Conservation (phyloP, 1,140 invertebrate genomes). For the Melanaphis sacchari region DNA sequence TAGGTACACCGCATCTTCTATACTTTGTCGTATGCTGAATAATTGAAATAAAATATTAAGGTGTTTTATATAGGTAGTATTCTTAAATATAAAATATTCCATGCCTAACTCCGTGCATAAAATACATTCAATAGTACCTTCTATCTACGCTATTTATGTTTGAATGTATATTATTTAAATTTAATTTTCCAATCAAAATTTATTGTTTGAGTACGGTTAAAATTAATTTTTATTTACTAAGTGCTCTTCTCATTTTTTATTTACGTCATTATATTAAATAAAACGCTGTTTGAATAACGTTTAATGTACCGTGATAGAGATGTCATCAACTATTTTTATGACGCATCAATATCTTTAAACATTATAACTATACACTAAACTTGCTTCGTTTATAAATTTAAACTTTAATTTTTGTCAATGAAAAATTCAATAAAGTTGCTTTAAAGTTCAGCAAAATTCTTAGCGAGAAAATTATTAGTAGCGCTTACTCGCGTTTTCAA, state of each 20-base stretch:
- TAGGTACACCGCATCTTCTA: too few relatives aligned
- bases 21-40: too few relatives aligned
- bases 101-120: too few relatives aligned
- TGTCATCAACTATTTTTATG: neutral
- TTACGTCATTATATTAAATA: neutral
- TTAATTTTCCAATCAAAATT: neutral
- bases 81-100: too few relatives aligned
- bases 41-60: too few relatives aligned
- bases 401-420: neutral
- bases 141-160: too few relatives aligned
- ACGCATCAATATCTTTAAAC: neutral
- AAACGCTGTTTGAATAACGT: neutral
- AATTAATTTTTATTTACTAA: neutral
- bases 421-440: neutral
- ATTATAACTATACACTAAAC: too few relatives aligned
- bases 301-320: neutral
- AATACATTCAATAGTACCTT: too few relatives aligned
- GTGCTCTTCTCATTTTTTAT: neutral
- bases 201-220: neutral
- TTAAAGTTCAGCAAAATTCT: neutral
- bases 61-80: too few relatives aligned
- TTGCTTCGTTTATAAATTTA: neutral
- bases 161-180: neutral
- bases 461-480: neutral
- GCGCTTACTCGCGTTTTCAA: too few relatives aligned